Percentiles rank a stretch among this genome's conserved stretches.
Conservation (phyloP, 2,888 invertebrate genomes). For the Nemurella pictetii region DNA sequence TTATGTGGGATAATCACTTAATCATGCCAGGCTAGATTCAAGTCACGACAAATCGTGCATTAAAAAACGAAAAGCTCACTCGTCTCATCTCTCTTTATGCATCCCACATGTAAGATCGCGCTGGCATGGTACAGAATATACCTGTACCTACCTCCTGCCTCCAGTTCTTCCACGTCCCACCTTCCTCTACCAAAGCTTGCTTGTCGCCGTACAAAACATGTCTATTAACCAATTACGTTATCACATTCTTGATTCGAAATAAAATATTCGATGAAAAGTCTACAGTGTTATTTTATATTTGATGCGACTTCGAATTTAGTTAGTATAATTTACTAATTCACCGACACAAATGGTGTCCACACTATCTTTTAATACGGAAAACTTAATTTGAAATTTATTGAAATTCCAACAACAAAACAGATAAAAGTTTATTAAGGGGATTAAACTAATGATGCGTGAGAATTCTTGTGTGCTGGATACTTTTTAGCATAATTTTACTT, state of each 20-base stretch:
- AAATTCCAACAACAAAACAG: too few species aligned
- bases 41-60: constrained; percentile 39
- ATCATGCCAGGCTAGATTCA: constrained; percentile 39
- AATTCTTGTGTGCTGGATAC: too few species aligned
- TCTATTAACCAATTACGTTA: constrained; percentile 20
- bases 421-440: too few species aligned
- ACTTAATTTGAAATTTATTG: too few species aligned
- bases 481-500: too few species aligned
- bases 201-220: not conserved
- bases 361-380: too few species aligned
- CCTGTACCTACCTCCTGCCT: not conserved
- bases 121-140: too few species aligned
- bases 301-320: not conserved
- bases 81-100: not conserved
- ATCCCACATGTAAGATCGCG: not conserved
- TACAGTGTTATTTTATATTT: not conserved
- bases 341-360: too few species aligned
- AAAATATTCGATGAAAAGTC: not conserved
- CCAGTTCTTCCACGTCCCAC: not conserved
- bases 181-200: not conserved
- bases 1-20: constrained; percentile 41
- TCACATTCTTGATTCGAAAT: constrained; percentile 4
- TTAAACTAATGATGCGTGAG: too few species aligned
- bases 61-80: constrained; percentile 10
- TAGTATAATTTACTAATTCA: too few species aligned